A percentile compares a stretch with the other conserved stretches of the same genome.
Evolutionary conservation across 2,797 vertebrate genomes (phyloP).

Genomic region (Melanotaenia trifasciata): DNA sequence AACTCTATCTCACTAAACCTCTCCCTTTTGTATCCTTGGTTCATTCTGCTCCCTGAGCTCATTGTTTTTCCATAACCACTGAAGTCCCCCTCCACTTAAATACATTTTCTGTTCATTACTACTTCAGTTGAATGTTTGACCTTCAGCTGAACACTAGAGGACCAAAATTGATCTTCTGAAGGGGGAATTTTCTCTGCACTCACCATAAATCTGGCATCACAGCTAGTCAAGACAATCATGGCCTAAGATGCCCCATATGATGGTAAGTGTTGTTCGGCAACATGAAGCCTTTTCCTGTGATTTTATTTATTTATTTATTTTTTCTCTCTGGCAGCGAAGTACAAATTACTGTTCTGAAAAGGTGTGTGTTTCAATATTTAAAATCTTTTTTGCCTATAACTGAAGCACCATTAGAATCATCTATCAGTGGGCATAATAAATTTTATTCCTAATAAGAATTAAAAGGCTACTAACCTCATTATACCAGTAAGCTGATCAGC

Average conservation of each 20-base stretch:
- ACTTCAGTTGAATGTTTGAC: slow-evolving; percentile 19
- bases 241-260: not conserved
- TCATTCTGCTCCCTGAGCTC: slow-evolving; percentile 31
- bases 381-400: not conserved
- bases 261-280: not conserved
- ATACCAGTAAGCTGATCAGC: not conserved
- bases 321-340: not conserved
- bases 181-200: not conserved
- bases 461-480: not conserved
- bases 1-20: slow-evolving; percentile 47
- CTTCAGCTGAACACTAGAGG: slow-evolving; percentile 9
- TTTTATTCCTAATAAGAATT: not conserved
- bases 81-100: slow-evolving; percentile 2
- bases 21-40: slow-evolving; percentile 31
- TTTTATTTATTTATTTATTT: no score
- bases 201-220: not conserved
- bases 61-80: slow-evolving; percentile 23
- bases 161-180: slow-evolving; percentile 15
- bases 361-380: not conserved
- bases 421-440: no score
- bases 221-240: not conserved
- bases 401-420: not conserved
- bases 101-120: slow-evolving; percentile 17
- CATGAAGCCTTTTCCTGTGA: not conserved
- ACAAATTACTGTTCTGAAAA: not conserved